Conservation (phyloP, 2,113 vertebrate species). For the Mionectes macconnelli region DNA sequence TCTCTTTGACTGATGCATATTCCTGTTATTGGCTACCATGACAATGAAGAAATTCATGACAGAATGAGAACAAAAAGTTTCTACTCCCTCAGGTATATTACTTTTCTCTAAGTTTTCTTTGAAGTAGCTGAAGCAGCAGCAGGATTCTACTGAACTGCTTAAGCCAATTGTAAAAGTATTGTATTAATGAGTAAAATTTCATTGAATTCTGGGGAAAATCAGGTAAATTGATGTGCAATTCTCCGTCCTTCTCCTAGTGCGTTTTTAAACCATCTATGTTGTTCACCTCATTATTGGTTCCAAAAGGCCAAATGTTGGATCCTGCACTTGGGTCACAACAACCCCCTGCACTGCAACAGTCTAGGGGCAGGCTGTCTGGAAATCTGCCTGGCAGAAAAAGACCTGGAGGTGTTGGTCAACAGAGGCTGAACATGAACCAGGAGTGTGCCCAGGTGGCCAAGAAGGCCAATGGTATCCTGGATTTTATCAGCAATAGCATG, state of each 20-base stretch:
- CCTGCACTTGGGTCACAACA: not conserved
- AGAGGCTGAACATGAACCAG: not conserved
- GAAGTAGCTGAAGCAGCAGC: not conserved
- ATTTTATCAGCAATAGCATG: not conserved
- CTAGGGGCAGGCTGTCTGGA: not conserved
- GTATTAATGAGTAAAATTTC: not conserved
- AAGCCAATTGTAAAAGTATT: not conserved
- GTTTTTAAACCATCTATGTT: not conserved
- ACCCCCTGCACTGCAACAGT: not conserved
- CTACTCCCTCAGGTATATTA: not conserved
- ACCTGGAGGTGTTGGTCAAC: fast-evolving
- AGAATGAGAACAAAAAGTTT: not conserved
- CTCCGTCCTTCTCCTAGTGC: not conserved
- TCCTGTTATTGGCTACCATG: not conserved
- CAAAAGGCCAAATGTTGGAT: not conserved
- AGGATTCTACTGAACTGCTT: not conserved
- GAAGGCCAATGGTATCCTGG: not conserved
- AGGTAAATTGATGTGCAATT: not conserved
- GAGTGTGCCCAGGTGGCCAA: fast-evolving
- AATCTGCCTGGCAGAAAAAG: not conserved
- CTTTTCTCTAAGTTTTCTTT: not conserved
- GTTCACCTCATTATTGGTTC: not conserved
- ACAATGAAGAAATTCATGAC: not conserved
- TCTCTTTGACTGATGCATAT: not conserved
- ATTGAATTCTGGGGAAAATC: not conserved